Evolutionary conservation across 2,888 invertebrate genomes (phyloP), one percentile per base, ranked within the genome.

Genomic region (Heteromurus nitidus): DNA sequence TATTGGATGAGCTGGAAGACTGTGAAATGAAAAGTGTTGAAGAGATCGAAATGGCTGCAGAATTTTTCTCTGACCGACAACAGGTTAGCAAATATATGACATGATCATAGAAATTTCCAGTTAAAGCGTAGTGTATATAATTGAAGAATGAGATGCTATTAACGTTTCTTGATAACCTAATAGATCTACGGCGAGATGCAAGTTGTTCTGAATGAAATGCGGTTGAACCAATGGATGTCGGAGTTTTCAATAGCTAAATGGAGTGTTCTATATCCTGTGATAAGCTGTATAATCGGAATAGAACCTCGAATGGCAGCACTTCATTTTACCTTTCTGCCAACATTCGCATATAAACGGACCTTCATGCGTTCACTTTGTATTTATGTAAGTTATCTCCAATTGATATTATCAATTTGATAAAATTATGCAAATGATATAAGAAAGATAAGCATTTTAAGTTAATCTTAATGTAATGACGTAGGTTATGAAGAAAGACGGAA

Each of bases 271-370:
- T 67, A 70, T 18, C 75, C 73, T 22, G 47, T 85, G 9, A 36
- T 85, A n/a, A 81, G 84, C 26, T 77, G 77, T 50, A 47, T 85
- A 0, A 80, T 84, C 20, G 68, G 75, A 60, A 73, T 83, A 53
- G 82, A 82, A 88, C 88, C 67, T 89, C 90, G 89, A 89, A 88
- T 65, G 89, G 90, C 88, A 88, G 88, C 83, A 89, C 90, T 0
- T 88, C 89, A 2, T 89, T 90, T 84, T 42, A 24, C 18, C 0
- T 85, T 81, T 44, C 55, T 55, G 3, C 22, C 22, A 11, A 55
- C 24, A 2, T 24, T 55, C 13, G 26, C 55, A 11, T 55, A 24
- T 26, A 26, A 26, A 26, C 55, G 55, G 1, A 26, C 26, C 3
- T 55, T 82, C 47, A 67, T 84, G 50, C 60, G 82, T n/a, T 20